Conservation (phyloP, 1,140 invertebrate genomes). For the Sminthurinus signatus region DNA sequence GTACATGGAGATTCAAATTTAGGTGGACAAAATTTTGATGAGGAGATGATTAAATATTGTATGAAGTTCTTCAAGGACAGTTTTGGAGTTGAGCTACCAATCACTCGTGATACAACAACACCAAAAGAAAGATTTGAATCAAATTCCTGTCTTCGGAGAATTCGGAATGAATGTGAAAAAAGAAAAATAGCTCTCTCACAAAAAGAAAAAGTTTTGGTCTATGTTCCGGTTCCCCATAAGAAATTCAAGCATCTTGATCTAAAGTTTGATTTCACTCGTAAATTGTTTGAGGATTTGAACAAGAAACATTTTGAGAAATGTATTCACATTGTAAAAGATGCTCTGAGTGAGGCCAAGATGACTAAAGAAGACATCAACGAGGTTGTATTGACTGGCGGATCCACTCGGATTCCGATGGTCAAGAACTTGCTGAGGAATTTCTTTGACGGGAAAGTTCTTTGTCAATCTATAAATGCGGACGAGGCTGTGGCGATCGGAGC, state of each 20-base stretch:
- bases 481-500: conserved; percentile 55
- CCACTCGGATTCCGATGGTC: conserved; percentile 27
- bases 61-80: conserved; percentile 54
- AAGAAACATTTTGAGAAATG: conserved; percentile 49
- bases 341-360: conserved; percentile 53
- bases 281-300: conserved; percentile 21
- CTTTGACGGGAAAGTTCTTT: conserved; percentile 20
- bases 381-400: conserved; percentile 32
- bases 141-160: not conserved
- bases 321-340: conserved; percentile 56
- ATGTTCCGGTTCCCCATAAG: too few relatives aligned
- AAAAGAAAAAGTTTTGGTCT: conserved; percentile 22
- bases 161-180: conserved; percentile 21
- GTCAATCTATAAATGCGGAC: conserved; percentile 49
- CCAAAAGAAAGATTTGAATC: not conserved
- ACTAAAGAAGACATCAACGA: conserved; percentile 47
- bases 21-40: conserved; percentile 46
- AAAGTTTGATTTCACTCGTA: too few relatives aligned
- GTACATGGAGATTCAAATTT: conserved; percentile 47
- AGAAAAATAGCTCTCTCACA: conserved; percentile 11
- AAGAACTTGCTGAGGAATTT: conserved; percentile 14
- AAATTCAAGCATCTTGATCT: conserved; percentile 70
- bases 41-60: conserved; percentile 43
- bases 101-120: conserved; percentile 3
- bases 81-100: conserved; percentile 51